These are phyloP conservation scores for Trachymyrmex cornetzi DNA, from an alignment of 1,140 invertebrate species.

Conservation along the genomic window DNA sequence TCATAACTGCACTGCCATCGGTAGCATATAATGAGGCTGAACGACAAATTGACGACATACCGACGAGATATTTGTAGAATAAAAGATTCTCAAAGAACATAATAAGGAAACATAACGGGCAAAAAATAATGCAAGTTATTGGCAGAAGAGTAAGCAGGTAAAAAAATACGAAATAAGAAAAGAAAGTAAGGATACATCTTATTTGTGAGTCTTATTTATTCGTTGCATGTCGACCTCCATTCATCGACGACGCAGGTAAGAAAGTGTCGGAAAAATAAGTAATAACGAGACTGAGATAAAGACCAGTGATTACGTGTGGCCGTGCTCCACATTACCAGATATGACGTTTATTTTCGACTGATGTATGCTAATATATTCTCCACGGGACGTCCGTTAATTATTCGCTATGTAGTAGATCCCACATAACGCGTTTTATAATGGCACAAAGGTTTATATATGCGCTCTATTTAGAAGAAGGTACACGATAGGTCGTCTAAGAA, in stretches of 20 bases:
- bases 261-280: constrained; percentile 2
- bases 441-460: constrained; percentile 6
- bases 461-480: constrained; percentile 18
- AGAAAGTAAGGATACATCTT: not conserved
- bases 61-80: not conserved
- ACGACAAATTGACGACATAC: constrained; percentile 6
- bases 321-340: constrained; percentile 22
- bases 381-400: constrained; percentile 67
- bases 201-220: constrained; percentile 26
- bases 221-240: constrained; percentile 14
- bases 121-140: not conserved
- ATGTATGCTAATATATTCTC: constrained; percentile 75
- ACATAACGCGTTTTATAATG: not conserved
- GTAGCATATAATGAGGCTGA: constrained; percentile 1
- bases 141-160: not conserved
- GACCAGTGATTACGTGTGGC: not conserved
- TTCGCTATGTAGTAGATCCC: constrained; percentile 53
- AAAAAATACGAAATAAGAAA: not conserved
- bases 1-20: not conserved
- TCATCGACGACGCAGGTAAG: constrained; percentile 15
- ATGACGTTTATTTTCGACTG: constrained; percentile 73
- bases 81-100: not conserved
- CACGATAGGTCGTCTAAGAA: constrained; percentile 8
- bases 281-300: constrained; percentile 37
- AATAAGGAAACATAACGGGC: not conserved